Conservation (phyloP, 2,888 invertebrate genomes). For the Cylloceria caligata region DNA sequence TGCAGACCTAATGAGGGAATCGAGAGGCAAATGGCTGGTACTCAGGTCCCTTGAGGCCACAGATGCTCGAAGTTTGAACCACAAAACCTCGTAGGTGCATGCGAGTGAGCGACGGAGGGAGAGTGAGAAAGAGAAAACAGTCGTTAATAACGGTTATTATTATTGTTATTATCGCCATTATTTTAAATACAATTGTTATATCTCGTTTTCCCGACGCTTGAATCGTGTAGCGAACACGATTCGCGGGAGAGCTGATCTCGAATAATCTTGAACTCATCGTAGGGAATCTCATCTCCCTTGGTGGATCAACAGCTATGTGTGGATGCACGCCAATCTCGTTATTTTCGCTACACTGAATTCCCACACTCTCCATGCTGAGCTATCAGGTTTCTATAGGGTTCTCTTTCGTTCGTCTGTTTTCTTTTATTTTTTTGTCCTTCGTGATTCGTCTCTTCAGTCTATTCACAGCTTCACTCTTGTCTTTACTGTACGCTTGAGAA, state of each 20-base stretch:
- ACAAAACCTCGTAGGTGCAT: constrained; percentile 2
- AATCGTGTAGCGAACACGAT: constrained; percentile 13
- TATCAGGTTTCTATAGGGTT: constrained; percentile 31
- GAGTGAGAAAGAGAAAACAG: not conserved
- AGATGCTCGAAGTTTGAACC: constrained; percentile 32
- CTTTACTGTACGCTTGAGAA: constrained; percentile 49
- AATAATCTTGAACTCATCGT: constrained; percentile 30
- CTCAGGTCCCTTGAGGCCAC: constrained; percentile 42
- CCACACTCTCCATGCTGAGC: constrained; percentile 40
- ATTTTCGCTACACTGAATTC: constrained; percentile 50
- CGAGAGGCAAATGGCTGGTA: constrained; percentile 56
- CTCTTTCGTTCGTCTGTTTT: constrained; percentile 15
- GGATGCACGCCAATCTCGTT: constrained; percentile 55
- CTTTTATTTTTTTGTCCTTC: constrained; percentile 23
- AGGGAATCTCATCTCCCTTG: constrained; percentile 40
- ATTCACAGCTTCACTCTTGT: constrained; percentile 7
- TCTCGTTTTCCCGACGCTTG: constrained; percentile 10
- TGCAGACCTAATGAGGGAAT: constrained; percentile 50
- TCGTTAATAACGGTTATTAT: constrained; percentile 47
- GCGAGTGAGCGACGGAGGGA: not conserved
- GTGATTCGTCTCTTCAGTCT: constrained; percentile 18
- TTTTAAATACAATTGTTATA: not conserved
- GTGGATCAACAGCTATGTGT: constrained; percentile 23
- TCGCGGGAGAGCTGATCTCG: constrained; percentile 25
- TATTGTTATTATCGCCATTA: constrained; percentile 27